Evolutionary conservation across 2,888 invertebrate species (phyloP), one percentile per base, ranked within the genome.

Genomic region (Philereme transversata): DNA sequence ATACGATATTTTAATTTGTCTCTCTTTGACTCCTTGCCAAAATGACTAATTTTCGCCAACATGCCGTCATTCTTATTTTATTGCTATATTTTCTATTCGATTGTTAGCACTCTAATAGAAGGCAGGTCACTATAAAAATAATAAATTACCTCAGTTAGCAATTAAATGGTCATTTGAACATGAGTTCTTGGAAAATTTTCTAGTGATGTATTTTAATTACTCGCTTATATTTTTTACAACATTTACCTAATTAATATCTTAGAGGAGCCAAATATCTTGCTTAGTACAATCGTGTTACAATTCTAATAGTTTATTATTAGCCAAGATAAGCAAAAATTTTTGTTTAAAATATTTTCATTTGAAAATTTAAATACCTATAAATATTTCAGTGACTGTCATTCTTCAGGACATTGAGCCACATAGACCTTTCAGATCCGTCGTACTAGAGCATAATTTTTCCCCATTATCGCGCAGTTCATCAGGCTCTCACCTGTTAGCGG

Each of bases 21-120:
- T 78, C 72, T 75, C 72, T 80, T 88, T 90, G 90, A 88, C 76
- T 83, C 85, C 72, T 68, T 88, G 91, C 91, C 91, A 91, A 77
- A 85, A 84, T 89, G 86, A 89, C 89, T 88, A 88, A 90, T 89
- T 84, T 83, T 67, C 77, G 75, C 76, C 74, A 81, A 77, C 78
- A 75, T 75, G 73, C 81, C 79, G 82, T 84, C 76, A 84, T 80
- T 86, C 79, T 84, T 69, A 70, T 84, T 84, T 82, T 82, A 83
- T 83, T 81, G 72, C 75, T 77, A 82, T 82, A 83, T 83, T 82
- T 87, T 78, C 75, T 78, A 78, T 75, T 80, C 75, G 79, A 80
- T 81, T 81, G 78, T 77, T 81, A 74, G 73, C 78, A 76, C 77
- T 78, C 72, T 57, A 71, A 78, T 68, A 69, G 57, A 65, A 71